These are phyloP conservation scores for Kryptopterus vitreolus DNA, from an alignment of 2,797 vertebrate genomes.

Conservation along the genomic window DNA sequence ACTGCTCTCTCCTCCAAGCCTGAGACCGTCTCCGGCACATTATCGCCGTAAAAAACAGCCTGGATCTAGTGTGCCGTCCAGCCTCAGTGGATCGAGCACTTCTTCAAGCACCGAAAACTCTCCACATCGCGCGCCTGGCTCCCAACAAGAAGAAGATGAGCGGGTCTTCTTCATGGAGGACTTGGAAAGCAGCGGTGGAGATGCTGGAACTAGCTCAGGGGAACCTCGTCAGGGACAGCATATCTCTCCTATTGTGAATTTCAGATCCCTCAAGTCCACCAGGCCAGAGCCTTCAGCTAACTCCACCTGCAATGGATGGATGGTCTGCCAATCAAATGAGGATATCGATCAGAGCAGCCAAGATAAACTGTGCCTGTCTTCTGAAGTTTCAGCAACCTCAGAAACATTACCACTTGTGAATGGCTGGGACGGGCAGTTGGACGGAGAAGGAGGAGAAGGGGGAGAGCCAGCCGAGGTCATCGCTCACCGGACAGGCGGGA, in stretches of 20 bases:
- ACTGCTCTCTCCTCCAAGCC: constrained; percentile 90
- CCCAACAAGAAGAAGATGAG: constrained; percentile 82
- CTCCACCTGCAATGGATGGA: constrained; percentile 65
- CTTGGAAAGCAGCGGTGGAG: constrained; percentile 77
- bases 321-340: constrained; percentile 65
- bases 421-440: constrained; percentile 80
- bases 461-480: constrained; percentile 87
- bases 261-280: constrained; percentile 57
- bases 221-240: constrained; percentile 26
- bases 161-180: constrained; percentile 97
- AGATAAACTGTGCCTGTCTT: constrained; percentile 61
- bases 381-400: constrained; percentile 64
- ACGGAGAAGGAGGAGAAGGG: constrained; percentile 67
- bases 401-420: constrained; percentile 64
- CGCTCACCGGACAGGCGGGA: constrained; percentile 92
- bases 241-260: constrained; percentile 35
- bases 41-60: constrained; percentile 42
- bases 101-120: constrained; percentile 79
- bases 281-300: constrained; percentile 56
- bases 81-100: constrained; percentile 64
- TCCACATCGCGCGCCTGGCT: constrained; percentile 67
- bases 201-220: constrained; percentile 67
- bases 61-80: constrained; percentile 66
- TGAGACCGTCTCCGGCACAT: constrained; percentile 85
- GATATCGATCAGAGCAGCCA: constrained; percentile 64